A percentile compares a stretch with the other conserved stretches of the same genome.
Conservation (phyloP, 2,113 vertebrate species). For the Myiopsitta monachus region DNA sequence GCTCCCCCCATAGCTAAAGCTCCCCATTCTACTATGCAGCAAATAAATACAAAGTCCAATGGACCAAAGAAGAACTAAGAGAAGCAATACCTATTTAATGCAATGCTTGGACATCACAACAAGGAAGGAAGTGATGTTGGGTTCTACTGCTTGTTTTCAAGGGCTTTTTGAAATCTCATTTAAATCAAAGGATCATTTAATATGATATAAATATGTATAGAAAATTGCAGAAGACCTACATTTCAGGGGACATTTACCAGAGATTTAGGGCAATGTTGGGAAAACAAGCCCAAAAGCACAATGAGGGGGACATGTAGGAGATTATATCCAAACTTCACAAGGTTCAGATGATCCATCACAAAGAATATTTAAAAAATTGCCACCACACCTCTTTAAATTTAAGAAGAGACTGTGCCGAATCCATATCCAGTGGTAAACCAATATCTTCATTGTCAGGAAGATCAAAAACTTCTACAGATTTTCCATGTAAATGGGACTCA, state of each 20-base stretch:
- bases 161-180: not conserved
- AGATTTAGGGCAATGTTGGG: not conserved
- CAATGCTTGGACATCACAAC: not conserved
- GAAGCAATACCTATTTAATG: not conserved
- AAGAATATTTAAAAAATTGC: not conserved
- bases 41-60: not conserved
- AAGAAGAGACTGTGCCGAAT: constrained; percentile 83
- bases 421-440: constrained; percentile 83
- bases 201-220: not conserved
- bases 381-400: constrained; percentile 87
- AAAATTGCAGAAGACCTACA: not conserved
- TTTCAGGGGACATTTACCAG: not conserved
- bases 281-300: not conserved
- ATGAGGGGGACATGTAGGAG: not conserved
- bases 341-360: not conserved
- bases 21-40: not conserved
- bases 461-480: constrained; percentile 84
- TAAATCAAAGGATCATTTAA: not conserved
- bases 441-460: constrained; percentile 85
- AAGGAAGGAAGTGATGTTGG: not conserved
- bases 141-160: not conserved
- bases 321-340: not conserved
- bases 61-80: not conserved
- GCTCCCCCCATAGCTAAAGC: not conserved
- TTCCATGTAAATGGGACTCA: constrained; percentile 80